A percentile compares a stretch with the other conserved stretches of the same genome.
Conservation (phyloP, 1,140 invertebrate species). For the Drosophila leontia region DNA sequence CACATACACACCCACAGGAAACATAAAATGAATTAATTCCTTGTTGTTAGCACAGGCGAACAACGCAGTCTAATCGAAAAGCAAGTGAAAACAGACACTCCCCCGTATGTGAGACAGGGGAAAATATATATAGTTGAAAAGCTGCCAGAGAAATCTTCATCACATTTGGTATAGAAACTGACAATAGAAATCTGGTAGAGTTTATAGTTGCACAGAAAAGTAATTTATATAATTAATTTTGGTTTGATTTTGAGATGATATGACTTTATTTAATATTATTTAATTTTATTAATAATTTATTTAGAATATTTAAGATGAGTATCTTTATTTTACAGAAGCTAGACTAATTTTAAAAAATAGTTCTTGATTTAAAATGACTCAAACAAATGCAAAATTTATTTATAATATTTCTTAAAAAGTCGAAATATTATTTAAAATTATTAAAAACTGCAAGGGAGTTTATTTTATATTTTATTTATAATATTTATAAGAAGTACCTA, state of each 20-base stretch:
- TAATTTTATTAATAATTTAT: background rate
- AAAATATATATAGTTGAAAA: background rate
- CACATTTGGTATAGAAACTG: background rate
- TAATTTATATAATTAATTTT: background rate
- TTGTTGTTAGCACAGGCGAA: slow-evolving; percentile 61
- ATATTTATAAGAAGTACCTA: background rate
- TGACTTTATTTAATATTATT: background rate
- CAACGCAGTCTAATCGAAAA: slow-evolving; percentile 76
- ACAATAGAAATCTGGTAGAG: too few relatives aligned
- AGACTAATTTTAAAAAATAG: too few relatives aligned
- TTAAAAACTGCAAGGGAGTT: too few relatives aligned
- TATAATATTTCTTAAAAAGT: too few relatives aligned
- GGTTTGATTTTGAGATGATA: background rate
- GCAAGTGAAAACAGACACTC: slow-evolving; percentile 71
- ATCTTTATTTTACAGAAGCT: too few relatives aligned
- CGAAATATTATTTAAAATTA: too few relatives aligned
- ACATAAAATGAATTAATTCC: slow-evolving; percentile 84
- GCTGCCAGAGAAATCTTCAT: slow-evolving; percentile 11
- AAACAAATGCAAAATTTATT: too few relatives aligned
- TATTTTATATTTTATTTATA: background rate
- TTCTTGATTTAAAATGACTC: too few relatives aligned
- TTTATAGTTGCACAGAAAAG: too few relatives aligned
- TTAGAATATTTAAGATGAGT: too few relatives aligned
- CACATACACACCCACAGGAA: slow-evolving; percentile 58
- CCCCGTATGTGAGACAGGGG: background rate